These are phyloP conservation scores for Willisornis vidua DNA, from an alignment of 2,113 vertebrate genomes.

Conservation along the genomic window DNA sequence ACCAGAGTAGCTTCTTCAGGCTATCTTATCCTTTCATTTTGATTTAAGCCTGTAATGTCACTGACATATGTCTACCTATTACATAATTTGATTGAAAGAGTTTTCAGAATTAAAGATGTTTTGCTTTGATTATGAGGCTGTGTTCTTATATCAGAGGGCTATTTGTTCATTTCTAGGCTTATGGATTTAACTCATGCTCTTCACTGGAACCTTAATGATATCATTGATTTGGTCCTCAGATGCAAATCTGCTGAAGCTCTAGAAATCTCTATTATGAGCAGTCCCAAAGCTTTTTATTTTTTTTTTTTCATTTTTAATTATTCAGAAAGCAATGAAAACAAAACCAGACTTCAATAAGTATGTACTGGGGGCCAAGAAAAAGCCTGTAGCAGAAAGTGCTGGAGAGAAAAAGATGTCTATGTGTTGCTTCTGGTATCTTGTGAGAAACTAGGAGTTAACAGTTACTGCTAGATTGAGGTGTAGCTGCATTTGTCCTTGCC, in stretches of 20 bases:
- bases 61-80: slow-evolving; percentile 55
- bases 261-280: neutral
- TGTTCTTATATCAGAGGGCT: neutral
- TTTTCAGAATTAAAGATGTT: neutral
- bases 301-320: neutral
- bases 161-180: neutral
- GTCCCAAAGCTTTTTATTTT: neutral
- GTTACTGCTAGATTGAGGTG: neutral
- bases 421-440: neutral
- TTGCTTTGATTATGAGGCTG: neutral
- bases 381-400: neutral
- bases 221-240: neutral
- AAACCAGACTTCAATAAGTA: neutral
- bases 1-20: slow-evolving; percentile 14
- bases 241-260: neutral
- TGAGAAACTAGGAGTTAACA: neutral
- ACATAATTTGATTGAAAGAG: neutral
- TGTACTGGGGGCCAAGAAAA: neutral
- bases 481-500: neutral
- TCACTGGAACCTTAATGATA: neutral
- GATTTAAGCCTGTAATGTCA: slow-evolving; percentile 48
- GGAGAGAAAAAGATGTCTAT: neutral
- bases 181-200: neutral
- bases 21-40: slow-evolving; percentile 28
- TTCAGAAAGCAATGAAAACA: neutral